phyloP scores from a whole-genome alignment of 2,888 invertebrate genomes.

The Dromius quadrimaculatus region DNA sequence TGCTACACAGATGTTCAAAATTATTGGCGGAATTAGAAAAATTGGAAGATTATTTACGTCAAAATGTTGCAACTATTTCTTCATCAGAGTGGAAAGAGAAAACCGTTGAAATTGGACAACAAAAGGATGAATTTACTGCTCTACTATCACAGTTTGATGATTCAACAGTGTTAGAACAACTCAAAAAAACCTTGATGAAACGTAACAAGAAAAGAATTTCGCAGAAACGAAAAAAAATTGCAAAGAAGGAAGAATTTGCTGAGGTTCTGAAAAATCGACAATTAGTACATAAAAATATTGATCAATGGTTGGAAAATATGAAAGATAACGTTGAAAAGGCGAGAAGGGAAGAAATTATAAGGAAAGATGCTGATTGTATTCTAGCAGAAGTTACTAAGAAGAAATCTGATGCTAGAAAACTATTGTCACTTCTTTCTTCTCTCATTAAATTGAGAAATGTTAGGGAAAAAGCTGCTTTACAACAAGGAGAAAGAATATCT shows the following conservation, averaged over 20 bases:
- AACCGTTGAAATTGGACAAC: conserved; percentile 67
- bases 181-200: conserved; percentile 67
- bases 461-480: conserved; percentile 72
- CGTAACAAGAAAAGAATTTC: conserved; percentile 66
- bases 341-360: conserved; percentile 75
- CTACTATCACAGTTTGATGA: conserved; percentile 65
- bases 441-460: conserved; percentile 75
- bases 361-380: conserved; percentile 77
- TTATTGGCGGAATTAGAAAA: conserved; percentile 63
- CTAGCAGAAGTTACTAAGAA: conserved; percentile 79
- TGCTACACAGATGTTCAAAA: conserved; percentile 60
- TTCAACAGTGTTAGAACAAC: conserved; percentile 64
- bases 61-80: conserved; percentile 66
- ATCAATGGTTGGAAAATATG: conserved; percentile 76
- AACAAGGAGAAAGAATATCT: conserved; percentile 73
- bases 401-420: conserved; percentile 77
- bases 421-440: conserved; percentile 73
- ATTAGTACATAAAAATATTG: conserved; percentile 73
- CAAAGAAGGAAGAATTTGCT: conserved; percentile 64
- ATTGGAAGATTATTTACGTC: conserved; percentile 66
- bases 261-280: conserved; percentile 65
- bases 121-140: conserved; percentile 68
- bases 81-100: conserved; percentile 71
- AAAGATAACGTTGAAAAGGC: conserved; percentile 73
- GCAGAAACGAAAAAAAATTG: conserved; percentile 68